phyloP scores from a whole-genome alignment of 2,113 vertebrate genomes.

The Crotalus viridis region DNA sequence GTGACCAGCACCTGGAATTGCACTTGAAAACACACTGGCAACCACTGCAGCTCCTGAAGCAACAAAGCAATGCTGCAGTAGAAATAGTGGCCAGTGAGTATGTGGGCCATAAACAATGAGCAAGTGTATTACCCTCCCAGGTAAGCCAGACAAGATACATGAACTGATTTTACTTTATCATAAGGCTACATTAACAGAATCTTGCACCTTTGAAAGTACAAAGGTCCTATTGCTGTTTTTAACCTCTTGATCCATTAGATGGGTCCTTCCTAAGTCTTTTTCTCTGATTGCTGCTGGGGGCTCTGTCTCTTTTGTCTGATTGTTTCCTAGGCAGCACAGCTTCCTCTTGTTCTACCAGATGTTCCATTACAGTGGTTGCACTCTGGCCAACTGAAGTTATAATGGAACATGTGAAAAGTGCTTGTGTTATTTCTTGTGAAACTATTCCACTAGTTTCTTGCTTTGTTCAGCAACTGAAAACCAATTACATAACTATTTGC shows the following conservation, averaged over 20 bases:
- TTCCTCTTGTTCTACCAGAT: neutral
- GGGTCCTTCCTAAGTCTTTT: neutral
- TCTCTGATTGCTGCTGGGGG: neutral
- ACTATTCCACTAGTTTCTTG: neutral
- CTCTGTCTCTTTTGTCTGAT: neutral
- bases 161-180: neutral
- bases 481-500: neutral
- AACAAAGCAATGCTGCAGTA: neutral
- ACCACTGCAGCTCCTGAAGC: neutral
- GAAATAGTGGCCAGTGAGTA: neutral
- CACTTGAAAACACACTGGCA: neutral
- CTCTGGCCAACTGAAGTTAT: neutral
- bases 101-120: neutral
- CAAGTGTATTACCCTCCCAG: too few species aligned
- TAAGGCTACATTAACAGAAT: neutral
- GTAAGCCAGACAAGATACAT: neutral
- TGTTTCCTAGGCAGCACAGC: neutral
- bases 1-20: neutral
- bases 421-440: neutral
- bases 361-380: neutral
- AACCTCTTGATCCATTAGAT: neutral
- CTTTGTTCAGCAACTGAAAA: neutral
- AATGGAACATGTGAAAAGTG: neutral
- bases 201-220: neutral
- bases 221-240: neutral